Base-by-base conservation (phyloP, 37 sponge, comb jelly and placozoan genomes). In the Petrosia ficiformis region DNA sequence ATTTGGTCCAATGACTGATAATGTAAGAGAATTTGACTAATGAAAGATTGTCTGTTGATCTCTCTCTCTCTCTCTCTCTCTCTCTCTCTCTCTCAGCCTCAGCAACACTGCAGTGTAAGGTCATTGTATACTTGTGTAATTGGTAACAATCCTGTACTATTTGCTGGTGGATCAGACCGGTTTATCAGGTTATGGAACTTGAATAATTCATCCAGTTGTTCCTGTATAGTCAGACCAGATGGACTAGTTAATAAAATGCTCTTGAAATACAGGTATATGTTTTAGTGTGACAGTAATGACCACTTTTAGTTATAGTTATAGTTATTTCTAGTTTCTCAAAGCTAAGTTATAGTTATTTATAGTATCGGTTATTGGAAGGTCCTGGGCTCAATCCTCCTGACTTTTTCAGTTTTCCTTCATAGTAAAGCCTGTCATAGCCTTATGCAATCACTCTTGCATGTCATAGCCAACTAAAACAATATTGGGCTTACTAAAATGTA, bases 151-250 rank as follows among this genome's bases (percentile, higher is more conserved):
- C 81, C 82, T 39, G 82, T 92, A 16, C 64, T 93, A 28, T 58
- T 93, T 42, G 73, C 86, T 4, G 94, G 84, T 34, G 90, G 94
- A 26, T 90, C 91, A 38, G 94, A 93, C 69, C 59, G 87, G 30
- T 57, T 58, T 28, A 54, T 93, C 24, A 67, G 94, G 39, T 39
- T 90, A 61, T 93, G 94, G 94, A 84, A 93, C 73, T 75, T 92
- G 36, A 24, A 26, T 3, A 59, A 81, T 33, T 82, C 91, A 4
- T 52, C 66, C 48, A 79, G 42, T 43, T 90, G 84, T 74, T 37
- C 48, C 59, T 81, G 86, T 38, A 63, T 90, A 2, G 44, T 87
- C 22, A 67, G 34, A 39, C 88, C 88, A 66, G 8, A 64, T 28
- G 11, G 66, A 21, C 10, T n/a, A n/a, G n/a, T 16, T n/a, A 22